Percentiles rank a stretch among this genome's conserved stretches.
These are phyloP conservation scores for Eupithecia subumbrata DNA, from an alignment of 2,888 invertebrate genomes.

Conservation along the genomic window DNA sequence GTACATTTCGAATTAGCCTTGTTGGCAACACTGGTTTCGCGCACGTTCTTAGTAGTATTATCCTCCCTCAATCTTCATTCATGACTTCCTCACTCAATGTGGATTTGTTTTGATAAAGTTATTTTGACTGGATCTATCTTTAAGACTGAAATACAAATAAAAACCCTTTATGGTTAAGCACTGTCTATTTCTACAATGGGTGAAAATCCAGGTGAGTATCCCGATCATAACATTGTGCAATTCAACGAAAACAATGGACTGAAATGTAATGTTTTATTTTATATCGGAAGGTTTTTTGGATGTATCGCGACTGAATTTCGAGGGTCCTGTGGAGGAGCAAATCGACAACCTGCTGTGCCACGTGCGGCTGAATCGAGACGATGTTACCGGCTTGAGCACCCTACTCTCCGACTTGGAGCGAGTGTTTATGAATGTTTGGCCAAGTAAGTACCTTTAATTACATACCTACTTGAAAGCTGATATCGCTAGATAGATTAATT, in stretches of 20 bases:
- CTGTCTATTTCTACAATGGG: neutral
- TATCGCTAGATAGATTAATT: too few species aligned
- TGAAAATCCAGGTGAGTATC: neutral
- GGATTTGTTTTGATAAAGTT: too few species aligned
- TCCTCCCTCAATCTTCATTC: too few species aligned
- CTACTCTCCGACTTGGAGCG: constrained; percentile 64
- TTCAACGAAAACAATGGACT: neutral
- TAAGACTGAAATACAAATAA: neutral
- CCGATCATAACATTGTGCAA: neutral
- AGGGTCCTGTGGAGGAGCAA: constrained; percentile 31
- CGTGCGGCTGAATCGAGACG: constrained; percentile 25
- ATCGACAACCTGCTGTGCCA: constrained; percentile 17
- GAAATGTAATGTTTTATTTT: constrained; percentile 15
- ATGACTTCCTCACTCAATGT: too few species aligned
- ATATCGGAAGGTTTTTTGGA: constrained; percentile 19
- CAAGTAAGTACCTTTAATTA: constrained; percentile 51
- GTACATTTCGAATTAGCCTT: too few species aligned
- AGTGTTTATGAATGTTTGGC: constrained; percentile 62
- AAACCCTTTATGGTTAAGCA: neutral
- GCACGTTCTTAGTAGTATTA: too few species aligned
- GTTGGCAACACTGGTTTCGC: too few species aligned
- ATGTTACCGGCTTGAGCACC: constrained; percentile 24
- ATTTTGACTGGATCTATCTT: neutral
- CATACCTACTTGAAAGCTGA: too few species aligned
- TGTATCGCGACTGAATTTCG: constrained; percentile 19